phyloP scores from a whole-genome alignment of 2,888 invertebrate species.

The Philonicus albiceps region DNA sequence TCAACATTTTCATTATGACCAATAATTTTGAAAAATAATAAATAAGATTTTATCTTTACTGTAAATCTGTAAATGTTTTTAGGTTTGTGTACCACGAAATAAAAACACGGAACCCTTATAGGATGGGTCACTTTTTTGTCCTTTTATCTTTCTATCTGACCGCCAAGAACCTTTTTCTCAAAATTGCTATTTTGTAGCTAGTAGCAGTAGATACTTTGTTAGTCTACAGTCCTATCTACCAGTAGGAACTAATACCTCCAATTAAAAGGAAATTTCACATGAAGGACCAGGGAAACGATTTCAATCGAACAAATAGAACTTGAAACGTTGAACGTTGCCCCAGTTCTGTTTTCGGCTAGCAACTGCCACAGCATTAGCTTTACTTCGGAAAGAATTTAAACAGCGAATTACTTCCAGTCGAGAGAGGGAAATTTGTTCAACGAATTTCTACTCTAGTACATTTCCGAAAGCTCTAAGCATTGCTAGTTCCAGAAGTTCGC shows the following conservation, averaged over 20 bases:
- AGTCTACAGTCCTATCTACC: too few relatives aligned
- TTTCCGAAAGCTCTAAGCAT: not conserved
- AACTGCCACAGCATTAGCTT: not conserved
- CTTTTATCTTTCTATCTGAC: too few relatives aligned
- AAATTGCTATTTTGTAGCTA: too few relatives aligned
- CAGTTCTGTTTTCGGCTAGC: not conserved
- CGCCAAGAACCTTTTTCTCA: too few relatives aligned
- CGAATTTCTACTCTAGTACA: not conserved
- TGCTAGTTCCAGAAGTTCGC: not conserved
- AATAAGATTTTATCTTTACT: too few relatives aligned
- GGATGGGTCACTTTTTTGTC: too few relatives aligned
- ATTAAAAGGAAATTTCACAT: not conserved
- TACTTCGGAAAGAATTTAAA: not conserved
- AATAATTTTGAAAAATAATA: too few relatives aligned
- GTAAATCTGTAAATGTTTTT: too few relatives aligned
- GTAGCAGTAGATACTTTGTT: too few relatives aligned
- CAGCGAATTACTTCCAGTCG: not conserved
- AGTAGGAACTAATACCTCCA: not conserved
- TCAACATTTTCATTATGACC: too few relatives aligned
- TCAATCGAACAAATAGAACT: not conserved
- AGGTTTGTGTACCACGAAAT: too few relatives aligned
- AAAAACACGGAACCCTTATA: too few relatives aligned
- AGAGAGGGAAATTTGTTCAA: not conserved
- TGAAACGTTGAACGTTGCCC: not conserved
- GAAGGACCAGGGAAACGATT: not conserved